Evolutionary conservation across 2,888 invertebrate genomes (phyloP).

Genomic region (Hipparchia sbordonii): DNA sequence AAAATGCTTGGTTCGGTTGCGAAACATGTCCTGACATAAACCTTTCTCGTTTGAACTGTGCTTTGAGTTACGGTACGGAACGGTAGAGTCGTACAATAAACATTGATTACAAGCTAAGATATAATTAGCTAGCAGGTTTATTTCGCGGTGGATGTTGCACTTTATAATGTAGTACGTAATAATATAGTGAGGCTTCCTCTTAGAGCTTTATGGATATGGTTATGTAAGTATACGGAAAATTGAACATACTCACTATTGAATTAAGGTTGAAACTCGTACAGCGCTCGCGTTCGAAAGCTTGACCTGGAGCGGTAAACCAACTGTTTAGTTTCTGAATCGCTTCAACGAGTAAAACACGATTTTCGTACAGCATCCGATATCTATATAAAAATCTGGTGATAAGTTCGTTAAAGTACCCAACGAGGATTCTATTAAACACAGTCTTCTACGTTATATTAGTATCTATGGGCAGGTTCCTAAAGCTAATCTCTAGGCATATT

Average conservation of each 20-base stretch:
- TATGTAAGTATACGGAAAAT: conserved; percentile 77
- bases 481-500: no score
- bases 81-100: no score
- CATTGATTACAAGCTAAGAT: background rate
- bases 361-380: background rate
- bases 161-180: conserved; percentile 51
- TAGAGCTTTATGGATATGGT: conserved; percentile 79
- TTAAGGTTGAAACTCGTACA: conserved; percentile 65
- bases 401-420: no score
- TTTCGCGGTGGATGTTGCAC: conserved; percentile 24
- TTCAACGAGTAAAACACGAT: conserved; percentile 1
- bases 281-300: conserved; percentile 40
- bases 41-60: no score
- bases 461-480: no score
- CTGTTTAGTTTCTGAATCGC: background rate
- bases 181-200: conserved; percentile 80
- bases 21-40: no score
- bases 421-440: no score
- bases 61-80: no score
- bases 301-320: background rate
- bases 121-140: background rate
- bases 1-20: no score
- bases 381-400: background rate
- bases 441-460: no score
- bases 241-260: conserved; percentile 75